Evolutionary conservation across 2,888 invertebrate species (phyloP), one percentile per base, ranked within the genome.

Genomic region (Synergus umbraculus): DNA sequence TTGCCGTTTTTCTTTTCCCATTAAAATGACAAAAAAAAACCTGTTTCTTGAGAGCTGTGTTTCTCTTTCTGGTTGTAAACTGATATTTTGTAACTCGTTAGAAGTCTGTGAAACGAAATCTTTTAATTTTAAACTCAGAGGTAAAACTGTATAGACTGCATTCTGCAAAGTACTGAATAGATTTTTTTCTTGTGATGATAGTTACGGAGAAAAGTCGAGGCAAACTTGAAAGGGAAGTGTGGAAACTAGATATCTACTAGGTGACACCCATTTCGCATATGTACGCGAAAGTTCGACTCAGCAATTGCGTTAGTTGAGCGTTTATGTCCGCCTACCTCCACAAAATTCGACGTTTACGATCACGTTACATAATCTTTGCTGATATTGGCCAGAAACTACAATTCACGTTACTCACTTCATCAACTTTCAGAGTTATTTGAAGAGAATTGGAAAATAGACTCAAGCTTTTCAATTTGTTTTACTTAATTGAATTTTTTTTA

Each of bases 261-360:
- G 22, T 60, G 60, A 60, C 60, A 60, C 60, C 60, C 22, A 60
- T 60, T 66, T 18, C 43, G 43, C 18, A 66, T 66, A 66, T n/a
- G 12, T 66, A 43, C 43, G 66, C 41, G 66, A 66, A 41, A 66
- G 43, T n/a, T 66, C 18, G 43, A 67, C 67, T 43, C 67, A 44
- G 67, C 66, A 66, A 66, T 67, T 67, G 67, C 44, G 67, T 67
- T 44, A 67, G 12, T 67, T 67, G 22, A 44, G 67, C 67, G 18
- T 67, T 67, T 46, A 67, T 67, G 44, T 44, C 67, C 67, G 18
- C 44, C 44, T 67, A 67, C 67, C 43, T 66, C 18, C 43, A 46
- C 67, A 67, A 67, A 67, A 67, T 67, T 67, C 67, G 44, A 67
- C 67, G 12, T 67, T 67, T 66, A 67, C 18, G 44, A 67, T 43